A percentile compares a stretch with the other conserved stretches of the same genome.
Conservation (phyloP, 92 coral and sea anemone genomes). For the Epizoanthus fatuus region DNA sequence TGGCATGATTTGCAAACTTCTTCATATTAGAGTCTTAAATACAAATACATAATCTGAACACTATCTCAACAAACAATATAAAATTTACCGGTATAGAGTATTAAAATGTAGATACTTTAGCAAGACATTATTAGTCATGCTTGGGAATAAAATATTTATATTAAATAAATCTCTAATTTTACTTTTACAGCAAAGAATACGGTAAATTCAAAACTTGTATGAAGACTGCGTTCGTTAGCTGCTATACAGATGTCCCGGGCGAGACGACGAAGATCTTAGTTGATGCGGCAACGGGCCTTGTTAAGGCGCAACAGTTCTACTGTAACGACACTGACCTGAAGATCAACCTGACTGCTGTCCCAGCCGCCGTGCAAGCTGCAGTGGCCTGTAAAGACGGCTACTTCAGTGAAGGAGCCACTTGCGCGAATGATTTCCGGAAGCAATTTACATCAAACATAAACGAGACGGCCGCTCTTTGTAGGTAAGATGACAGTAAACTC, state of each 20-base stretch:
- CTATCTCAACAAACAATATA: too few species aligned
- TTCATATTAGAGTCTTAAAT: too few species aligned
- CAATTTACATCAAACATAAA: conserved; percentile 8
- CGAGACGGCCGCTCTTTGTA: not conserved
- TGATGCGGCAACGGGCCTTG: conserved; percentile 22
- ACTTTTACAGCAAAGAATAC: conserved; percentile 2
- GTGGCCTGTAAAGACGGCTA: conserved; percentile 51
- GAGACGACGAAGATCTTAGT: conserved; percentile 19
- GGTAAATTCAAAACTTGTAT: not conserved
- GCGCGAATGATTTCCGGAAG: conserved; percentile 52
- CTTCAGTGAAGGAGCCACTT: conserved; percentile 27
- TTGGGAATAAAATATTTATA: too few species aligned
- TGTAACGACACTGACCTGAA: not conserved
- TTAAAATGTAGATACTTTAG: too few species aligned
- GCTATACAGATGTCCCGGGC: conserved; percentile 13
- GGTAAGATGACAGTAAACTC: not conserved
- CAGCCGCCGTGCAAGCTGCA: conserved; percentile 30
- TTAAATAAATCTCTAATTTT: not conserved
- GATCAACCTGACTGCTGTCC: conserved; percentile 55
- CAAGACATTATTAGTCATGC: too few species aligned
- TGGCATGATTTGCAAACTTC: too few species aligned
- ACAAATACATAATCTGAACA: too few species aligned
- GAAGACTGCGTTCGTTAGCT: not conserved
- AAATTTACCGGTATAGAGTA: too few species aligned
- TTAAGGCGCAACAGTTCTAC: conserved; percentile 29